These are phyloP conservation scores for Drosophila infuscata DNA, from an alignment of 2,888 invertebrate species.

Conservation along the genomic window DNA sequence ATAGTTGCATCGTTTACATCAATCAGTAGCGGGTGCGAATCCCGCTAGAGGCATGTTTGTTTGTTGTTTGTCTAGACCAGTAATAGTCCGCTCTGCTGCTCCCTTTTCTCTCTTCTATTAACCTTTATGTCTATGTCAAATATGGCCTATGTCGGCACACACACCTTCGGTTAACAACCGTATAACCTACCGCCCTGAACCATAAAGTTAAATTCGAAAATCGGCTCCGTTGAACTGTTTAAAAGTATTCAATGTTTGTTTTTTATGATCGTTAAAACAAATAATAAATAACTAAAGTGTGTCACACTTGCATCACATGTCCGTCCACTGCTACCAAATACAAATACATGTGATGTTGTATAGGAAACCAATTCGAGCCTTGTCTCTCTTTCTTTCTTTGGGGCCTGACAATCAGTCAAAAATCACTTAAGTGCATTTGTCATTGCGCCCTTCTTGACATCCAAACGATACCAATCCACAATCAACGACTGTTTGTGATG, in stretches of 20 bases:
- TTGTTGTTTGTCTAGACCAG: too few species aligned
- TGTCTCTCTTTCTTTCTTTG: background rate
- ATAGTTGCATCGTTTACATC: too few species aligned
- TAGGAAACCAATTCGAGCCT: background rate
- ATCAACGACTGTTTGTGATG: background rate
- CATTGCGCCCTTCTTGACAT: slow-evolving; percentile 49
- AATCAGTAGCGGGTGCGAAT: too few species aligned
- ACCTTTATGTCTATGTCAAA: too few species aligned
- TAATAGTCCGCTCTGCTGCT: too few species aligned
- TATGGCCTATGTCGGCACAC: too few species aligned
- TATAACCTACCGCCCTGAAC: too few species aligned
- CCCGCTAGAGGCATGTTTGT: too few species aligned
- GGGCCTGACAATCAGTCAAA: slow-evolving; percentile 59
- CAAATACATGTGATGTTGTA: background rate
- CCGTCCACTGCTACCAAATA: background rate
- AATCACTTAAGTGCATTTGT: slow-evolving; percentile 65
- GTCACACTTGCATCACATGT: slow-evolving; percentile 14
- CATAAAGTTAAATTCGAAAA: background rate
- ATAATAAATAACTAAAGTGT: slow-evolving; percentile 5
- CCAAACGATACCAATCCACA: slow-evolving; percentile 3
- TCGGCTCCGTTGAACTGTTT: background rate
- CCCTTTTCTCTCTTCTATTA: too few species aligned
- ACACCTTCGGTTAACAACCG: too few species aligned
- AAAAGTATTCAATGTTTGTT: background rate
- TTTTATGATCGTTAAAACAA: background rate